Evolutionary conservation across 2,797 vertebrate species (phyloP), one percentile per base, ranked within the genome.

Genomic region (Microcaecilia unicolor): DNA sequence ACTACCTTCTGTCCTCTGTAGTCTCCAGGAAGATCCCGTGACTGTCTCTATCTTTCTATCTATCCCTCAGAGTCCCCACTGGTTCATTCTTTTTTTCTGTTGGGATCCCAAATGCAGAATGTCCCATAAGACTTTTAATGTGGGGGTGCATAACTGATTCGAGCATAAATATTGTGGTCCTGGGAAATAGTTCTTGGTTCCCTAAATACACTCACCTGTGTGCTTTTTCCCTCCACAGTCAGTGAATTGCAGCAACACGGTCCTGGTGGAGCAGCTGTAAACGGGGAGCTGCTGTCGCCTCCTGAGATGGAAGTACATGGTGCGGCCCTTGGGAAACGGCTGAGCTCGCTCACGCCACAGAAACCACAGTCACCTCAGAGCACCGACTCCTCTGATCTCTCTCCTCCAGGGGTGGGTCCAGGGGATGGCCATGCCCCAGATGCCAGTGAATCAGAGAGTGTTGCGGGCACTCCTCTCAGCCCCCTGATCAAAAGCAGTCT

Each of bases 401-500:
- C 67, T 11, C 59, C 51, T 29, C 54, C 10, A 51, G 42, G 25
- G 8, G 12, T 14, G 8, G n/a, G 10, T 9, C 48, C 4, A 55
- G 55, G 11, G 25, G 6, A 1, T 10, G 20, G 3, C 5, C 5
- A 1, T n/a, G n/a, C n/a, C n/a, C n/a, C n/a, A 50, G 25, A 37
- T 3, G 26, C 81, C 31, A 59, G 74, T 18, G 88, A 88, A 62
- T 71, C 88, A 4, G 72, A 78, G 61, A 87, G 84, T 18, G 37
- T 86, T 34, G 88, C 81, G 1, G 87, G 90, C n/a, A 82, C 87
- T 5, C 88, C 89, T 2, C 76, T 91, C 21, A 92, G 91, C 45
- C 91, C 91, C 4, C 78, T 91, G 5, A 83, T 92, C 59, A 90
- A 89, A 56, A 88, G 82, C 48, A 91, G 88, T 56, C 77, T 91